Evolutionary conservation across 2,888 invertebrate genomes (phyloP).

Genomic region (Caenorhabditis sp.): DNA sequence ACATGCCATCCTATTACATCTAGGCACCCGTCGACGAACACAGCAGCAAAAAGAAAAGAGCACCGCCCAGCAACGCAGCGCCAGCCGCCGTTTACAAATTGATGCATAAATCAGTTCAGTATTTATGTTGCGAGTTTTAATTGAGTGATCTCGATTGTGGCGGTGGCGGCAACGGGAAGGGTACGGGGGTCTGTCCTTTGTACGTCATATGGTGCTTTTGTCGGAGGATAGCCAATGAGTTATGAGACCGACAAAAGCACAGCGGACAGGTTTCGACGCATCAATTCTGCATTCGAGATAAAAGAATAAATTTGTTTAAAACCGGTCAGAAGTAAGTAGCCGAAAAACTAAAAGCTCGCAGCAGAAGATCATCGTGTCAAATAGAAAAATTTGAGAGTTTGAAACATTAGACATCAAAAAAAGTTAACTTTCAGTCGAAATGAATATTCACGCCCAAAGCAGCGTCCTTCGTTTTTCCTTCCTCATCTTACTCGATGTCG

Average conservation of each 20-base stretch:
- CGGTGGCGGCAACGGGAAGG: background rate
- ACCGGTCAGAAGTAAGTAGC: background rate
- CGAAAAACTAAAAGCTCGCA: background rate
- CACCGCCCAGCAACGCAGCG: constrained; percentile 43
- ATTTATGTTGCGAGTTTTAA: constrained; percentile 61
- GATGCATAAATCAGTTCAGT: constrained; percentile 58
- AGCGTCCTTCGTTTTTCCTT: background rate
- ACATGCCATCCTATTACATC: constrained; percentile 54
- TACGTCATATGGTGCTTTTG: constrained; percentile 59
- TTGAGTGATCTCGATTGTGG: constrained; percentile 54
- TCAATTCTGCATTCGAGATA: constrained; percentile 7
- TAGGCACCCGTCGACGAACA: constrained; percentile 12
- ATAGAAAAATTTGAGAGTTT: no score
- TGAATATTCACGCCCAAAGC: constrained; percentile 23
- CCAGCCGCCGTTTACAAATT: constrained; percentile 42
- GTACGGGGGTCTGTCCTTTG: constrained; percentile 20
- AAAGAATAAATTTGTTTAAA: constrained; percentile 5
- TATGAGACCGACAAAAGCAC: constrained; percentile 57
- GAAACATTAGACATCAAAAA: background rate
- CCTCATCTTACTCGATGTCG: constrained; percentile 21
- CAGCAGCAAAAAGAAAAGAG: constrained; percentile 56
- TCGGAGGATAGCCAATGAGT: constrained; percentile 49
- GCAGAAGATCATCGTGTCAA: background rate
- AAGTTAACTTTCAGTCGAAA: background rate
- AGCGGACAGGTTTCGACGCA: constrained; percentile 26